Percentiles rank a stretch among this genome's conserved stretches.
Evolutionary conservation across 2,888 invertebrate species (phyloP).

Genomic region (Chloromyia formosa): DNA sequence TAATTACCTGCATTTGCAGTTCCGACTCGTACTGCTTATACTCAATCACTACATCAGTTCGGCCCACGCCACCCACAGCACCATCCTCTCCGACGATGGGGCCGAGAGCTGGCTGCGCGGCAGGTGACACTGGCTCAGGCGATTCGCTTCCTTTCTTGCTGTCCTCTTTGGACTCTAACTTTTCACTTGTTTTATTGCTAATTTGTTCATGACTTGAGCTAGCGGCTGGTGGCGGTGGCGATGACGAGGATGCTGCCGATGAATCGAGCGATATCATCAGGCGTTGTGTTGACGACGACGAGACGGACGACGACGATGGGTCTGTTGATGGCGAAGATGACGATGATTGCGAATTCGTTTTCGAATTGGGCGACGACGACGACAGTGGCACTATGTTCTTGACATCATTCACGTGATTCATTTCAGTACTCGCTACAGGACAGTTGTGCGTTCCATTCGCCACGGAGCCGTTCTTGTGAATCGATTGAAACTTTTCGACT

Average conservation of each 20-base stretch:
- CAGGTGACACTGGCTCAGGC: not conserved
- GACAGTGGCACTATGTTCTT: not conserved
- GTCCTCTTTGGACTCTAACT: not conserved
- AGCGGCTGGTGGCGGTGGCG: not conserved
- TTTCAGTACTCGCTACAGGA: not conserved
- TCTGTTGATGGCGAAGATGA: conserved; percentile 8
- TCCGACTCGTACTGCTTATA: conserved; percentile 91
- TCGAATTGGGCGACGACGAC: conserved; percentile 5
- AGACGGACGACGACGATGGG: not conserved
- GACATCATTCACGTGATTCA: not conserved
- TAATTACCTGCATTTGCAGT: conserved; percentile 84
- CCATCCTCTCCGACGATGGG: conserved; percentile 1
- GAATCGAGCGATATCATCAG: not conserved
- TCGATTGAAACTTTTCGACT: not conserved
- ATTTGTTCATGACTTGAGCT: conserved; percentile 37
- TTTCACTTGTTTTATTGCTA: conserved; percentile 28
- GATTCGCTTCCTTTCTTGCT: not conserved
- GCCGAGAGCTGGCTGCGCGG: not conserved
- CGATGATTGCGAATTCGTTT: conserved; percentile 6
- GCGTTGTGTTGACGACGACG: no score
- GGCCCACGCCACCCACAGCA: conserved; percentile 50
- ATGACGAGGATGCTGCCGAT: not conserved
- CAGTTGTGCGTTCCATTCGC: conserved; percentile 9
- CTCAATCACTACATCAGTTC: conserved; percentile 57
- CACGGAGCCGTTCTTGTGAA: not conserved